Percentiles rank a stretch among this genome's conserved stretches.
These are phyloP conservation scores for Polypedilum pembai DNA, from an alignment of 1,140 invertebrate genomes.

Conservation along the genomic window DNA sequence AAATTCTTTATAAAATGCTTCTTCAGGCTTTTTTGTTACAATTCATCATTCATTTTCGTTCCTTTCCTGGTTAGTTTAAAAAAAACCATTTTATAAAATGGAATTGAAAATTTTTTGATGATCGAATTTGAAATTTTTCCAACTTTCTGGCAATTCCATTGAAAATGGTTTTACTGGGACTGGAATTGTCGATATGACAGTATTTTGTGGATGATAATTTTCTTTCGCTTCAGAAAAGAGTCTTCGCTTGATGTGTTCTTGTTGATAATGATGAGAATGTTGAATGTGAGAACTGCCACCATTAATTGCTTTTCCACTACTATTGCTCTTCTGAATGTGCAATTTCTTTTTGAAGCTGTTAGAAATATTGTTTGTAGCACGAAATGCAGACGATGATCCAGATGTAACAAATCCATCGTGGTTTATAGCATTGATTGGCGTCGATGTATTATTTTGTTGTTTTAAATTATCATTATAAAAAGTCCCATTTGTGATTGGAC, in stretches of 20 bases:
- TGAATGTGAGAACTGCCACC: neutral
- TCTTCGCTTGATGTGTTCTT: neutral
- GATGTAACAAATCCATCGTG: neutral
- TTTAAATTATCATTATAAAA: conserved; percentile 20
- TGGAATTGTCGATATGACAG: too few species aligned
- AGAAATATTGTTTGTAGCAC: conserved; percentile 15
- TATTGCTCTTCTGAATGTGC: neutral
- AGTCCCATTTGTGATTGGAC: neutral
- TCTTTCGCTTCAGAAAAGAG: neutral
- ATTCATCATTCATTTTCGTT: too few species aligned
- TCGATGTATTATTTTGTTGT: conserved; percentile 2
- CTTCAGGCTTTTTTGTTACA: too few species aligned
- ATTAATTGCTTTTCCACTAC: neutral
- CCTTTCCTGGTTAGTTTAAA: neutral
- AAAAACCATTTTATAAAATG: neutral
- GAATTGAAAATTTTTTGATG: conserved; percentile 10
- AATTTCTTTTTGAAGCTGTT: conserved; percentile 1
- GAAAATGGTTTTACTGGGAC: neutral
- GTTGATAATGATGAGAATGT: neutral
- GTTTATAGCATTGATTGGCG: neutral
- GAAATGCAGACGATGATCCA: neutral
- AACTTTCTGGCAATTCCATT: conserved; percentile 5
- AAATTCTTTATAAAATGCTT: too few species aligned
- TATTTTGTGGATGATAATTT: neutral
- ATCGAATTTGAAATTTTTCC: conserved; percentile 26